Percentiles rank a stretch among this genome's conserved stretches.
Evolutionary conservation across 2,797 vertebrate genomes (phyloP).

Genomic region (Sebastiscus tertius): DNA sequence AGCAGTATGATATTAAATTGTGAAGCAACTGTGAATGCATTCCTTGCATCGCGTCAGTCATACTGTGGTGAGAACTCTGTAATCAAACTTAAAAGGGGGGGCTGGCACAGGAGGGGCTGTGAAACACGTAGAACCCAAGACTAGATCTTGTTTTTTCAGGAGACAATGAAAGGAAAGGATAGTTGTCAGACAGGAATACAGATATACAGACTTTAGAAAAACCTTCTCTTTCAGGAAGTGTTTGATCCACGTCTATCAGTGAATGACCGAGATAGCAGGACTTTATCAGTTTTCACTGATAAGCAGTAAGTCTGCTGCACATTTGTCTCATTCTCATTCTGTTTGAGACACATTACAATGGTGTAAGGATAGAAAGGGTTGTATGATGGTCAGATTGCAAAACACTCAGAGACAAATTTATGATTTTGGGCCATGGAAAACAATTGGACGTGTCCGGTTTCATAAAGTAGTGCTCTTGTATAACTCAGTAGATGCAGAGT

Average conservation of each 20-base stretch:
- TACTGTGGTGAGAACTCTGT: conserved; percentile 25
- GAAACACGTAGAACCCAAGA: background rate
- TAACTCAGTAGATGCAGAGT: background rate
- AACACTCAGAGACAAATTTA: background rate
- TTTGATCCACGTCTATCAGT: conserved; percentile 25
- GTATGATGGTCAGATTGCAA: background rate
- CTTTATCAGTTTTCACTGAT: background rate
- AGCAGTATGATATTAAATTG: background rate
- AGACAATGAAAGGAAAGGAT: conserved; percentile 65
- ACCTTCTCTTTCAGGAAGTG: background rate
- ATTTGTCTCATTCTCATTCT: background rate
- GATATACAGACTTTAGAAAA: background rate
- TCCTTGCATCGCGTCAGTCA: conserved; percentile 1
- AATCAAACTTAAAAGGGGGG: background rate
- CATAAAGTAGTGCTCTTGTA: background rate
- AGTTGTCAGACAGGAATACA: conserved; percentile 14
- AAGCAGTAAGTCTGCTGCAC: background rate
- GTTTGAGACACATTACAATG: background rate
- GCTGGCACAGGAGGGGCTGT: background rate
- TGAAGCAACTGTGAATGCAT: conserved; percentile 27
- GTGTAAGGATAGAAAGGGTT: too few species aligned
- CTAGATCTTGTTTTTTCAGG: conserved; percentile 50
- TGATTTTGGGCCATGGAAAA: background rate
- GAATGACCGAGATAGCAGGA: background rate
- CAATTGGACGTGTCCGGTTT: background rate